Conservation (phyloP, 2,797 vertebrate species). For the Hydrophis major region DNA sequence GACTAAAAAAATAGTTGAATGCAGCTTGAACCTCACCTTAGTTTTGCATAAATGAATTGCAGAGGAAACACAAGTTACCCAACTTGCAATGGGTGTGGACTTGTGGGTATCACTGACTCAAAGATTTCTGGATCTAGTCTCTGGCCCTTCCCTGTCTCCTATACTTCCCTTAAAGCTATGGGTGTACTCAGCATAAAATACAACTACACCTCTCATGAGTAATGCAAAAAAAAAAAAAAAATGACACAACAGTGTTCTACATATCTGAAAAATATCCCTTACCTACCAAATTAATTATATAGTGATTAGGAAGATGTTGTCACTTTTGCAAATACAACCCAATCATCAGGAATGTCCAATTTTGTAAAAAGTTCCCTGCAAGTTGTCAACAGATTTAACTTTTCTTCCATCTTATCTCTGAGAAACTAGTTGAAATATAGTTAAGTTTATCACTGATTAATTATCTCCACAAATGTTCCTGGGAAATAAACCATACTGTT, state of each 20-base stretch:
- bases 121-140: constrained; percentile 57
- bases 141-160: constrained; percentile 33
- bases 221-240: constrained; percentile 26
- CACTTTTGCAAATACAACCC: background rate
- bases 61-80: constrained; percentile 63
- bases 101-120: constrained; percentile 62
- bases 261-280: constrained; percentile 15
- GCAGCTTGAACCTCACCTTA: constrained; percentile 51
- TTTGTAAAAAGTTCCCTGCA: background rate
- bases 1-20: constrained; percentile 27
- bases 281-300: background rate
- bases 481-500: background rate
- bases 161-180: constrained; percentile 8
- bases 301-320: background rate
- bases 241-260: constrained; percentile 18
- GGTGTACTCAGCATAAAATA: constrained; percentile 22
- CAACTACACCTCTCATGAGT: constrained; percentile 30
- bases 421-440: background rate
- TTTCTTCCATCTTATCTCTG: background rate
- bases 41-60: constrained; percentile 44
- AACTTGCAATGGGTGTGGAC: constrained; percentile 61
- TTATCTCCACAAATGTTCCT: background rate
- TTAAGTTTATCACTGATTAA: background rate
- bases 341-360: background rate
- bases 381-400: background rate